phyloP scores from a whole-genome alignment of 2,888 invertebrate species.

The Drosophila subquinaria region DNA sequence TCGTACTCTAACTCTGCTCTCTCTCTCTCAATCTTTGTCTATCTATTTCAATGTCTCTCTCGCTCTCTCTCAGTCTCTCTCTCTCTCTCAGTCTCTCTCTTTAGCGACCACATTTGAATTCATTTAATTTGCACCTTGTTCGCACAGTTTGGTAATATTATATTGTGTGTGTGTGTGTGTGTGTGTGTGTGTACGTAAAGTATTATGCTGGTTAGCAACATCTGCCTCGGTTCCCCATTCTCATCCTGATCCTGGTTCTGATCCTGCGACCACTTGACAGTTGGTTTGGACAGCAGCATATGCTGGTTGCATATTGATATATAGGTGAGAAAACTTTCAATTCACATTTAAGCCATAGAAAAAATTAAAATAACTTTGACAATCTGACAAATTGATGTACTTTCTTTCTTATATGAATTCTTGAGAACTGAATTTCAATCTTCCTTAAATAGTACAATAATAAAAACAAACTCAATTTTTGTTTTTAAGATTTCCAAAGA shows the following conservation, averaged over 20 bases:
- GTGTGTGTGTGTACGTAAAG: slow-evolving; percentile 15
- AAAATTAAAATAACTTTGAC: background rate
- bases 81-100: slow-evolving; percentile 5
- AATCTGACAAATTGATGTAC: background rate
- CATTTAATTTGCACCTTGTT: slow-evolving; percentile 81
- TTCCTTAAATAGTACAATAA: too few relatives aligned
- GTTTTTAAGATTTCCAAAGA: too few relatives aligned
- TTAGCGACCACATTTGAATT: slow-evolving; percentile 70
- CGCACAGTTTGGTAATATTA: slow-evolving; percentile 65
- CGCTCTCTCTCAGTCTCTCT: too few relatives aligned
- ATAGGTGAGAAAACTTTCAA: background rate
- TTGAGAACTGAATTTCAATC: too few relatives aligned
- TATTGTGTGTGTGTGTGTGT: too few relatives aligned
- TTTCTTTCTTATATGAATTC: too few relatives aligned
- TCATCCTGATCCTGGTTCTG: background rate
- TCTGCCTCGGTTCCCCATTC: slow-evolving; percentile 25
- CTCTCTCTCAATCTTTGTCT: slow-evolving; percentile 13
- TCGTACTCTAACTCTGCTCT: background rate
- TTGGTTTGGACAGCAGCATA: slow-evolving; percentile 4
- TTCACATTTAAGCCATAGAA: too few relatives aligned
- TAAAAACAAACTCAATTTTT: too few relatives aligned
- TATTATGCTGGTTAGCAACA: slow-evolving; percentile 52
- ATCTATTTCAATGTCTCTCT: slow-evolving; percentile 5
- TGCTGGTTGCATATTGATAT: slow-evolving; percentile 31
- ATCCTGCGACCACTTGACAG: slow-evolving; percentile 22